Evolutionary conservation across 2,797 vertebrate species (phyloP), one percentile per base, ranked within the genome.

Genomic region (Tolypeutes matacus): DNA sequence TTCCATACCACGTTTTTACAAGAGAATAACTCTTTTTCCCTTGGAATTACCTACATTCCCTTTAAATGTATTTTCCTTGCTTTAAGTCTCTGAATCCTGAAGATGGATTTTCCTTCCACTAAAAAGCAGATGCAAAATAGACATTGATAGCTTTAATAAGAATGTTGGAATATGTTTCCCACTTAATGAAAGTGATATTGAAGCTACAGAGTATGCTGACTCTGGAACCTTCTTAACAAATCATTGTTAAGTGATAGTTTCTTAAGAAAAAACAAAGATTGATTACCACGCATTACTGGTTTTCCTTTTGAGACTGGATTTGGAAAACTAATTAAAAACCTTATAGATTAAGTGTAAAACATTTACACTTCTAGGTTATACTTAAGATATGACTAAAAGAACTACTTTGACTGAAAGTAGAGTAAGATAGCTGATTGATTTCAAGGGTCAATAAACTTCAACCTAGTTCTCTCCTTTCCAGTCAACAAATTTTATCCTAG

Each of bases 221-320:
- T 81, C 62, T 88, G 81, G 82, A 93, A 80, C 1, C 25, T 92
- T 94, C 91, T 88, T 42, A 89, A 82, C 4, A 65, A 91, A 84
- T 84, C 31, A 80, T 60, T 60, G 46, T 89, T 90, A 29, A 88
- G 25, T 92, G 78, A 51, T 34, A 92, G 6, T 85, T 77, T 67
- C 72, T 92, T 67, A 6, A 10, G 65, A 36, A n/a, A 56, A 80
- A 75, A 25, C 12, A 87, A 89, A 29, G 5, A 5, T 13, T 31
- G 0, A 13, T 72, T 89, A 73, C 39, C 1, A 12, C 10, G 78
- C 25, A 73, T 56, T n/a, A 58, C 8, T 53, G 14, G 46, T 49
- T 15, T 76, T 31, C 3, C 15, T 76, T 76, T 73, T 31, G 73
- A 75, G 49, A 75, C 72, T 27, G 27, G 42, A 75, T 46, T 29